Evolutionary conservation across 2,113 vertebrate species (phyloP).

Genomic region (Helogale parvula): DNA sequence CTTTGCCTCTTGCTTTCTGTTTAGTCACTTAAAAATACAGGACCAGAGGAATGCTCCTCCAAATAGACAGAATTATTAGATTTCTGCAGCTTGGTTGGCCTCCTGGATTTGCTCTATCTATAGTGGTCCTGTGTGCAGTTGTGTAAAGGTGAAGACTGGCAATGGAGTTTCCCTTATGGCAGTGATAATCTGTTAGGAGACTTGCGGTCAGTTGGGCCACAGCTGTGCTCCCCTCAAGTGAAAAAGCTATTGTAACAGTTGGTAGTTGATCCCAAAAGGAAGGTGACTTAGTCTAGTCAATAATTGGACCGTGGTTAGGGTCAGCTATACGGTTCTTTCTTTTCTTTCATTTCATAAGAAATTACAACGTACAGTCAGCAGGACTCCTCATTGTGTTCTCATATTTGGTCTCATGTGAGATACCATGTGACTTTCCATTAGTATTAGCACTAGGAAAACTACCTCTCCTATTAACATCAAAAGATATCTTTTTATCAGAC

Average conservation of each 20-base stretch:
- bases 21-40: background rate
- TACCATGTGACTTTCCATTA: background rate
- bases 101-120: background rate
- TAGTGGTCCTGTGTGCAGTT: background rate
- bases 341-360: background rate
- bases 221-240: background rate
- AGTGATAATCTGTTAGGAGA: background rate
- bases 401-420: background rate
- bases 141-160: background rate
- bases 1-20: background rate
- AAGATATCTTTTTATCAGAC: background rate
- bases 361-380: background rate
- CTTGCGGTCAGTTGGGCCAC: background rate
- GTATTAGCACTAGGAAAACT: background rate
- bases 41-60: background rate
- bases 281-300: background rate
- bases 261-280: background rate
- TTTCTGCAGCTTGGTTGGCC: background rate
- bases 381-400: background rate
- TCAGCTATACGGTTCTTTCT: background rate
- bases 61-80: background rate
- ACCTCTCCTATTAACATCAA: background rate
- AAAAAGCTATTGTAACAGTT: background rate
- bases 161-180: background rate
- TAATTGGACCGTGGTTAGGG: background rate